A percentile compares a stretch with the other conserved stretches of the same genome.
phyloP scores from a whole-genome alignment of 30 jellyfish, hydroid and myxozoan species.

The Clytia hemisphaerica region DNA sequence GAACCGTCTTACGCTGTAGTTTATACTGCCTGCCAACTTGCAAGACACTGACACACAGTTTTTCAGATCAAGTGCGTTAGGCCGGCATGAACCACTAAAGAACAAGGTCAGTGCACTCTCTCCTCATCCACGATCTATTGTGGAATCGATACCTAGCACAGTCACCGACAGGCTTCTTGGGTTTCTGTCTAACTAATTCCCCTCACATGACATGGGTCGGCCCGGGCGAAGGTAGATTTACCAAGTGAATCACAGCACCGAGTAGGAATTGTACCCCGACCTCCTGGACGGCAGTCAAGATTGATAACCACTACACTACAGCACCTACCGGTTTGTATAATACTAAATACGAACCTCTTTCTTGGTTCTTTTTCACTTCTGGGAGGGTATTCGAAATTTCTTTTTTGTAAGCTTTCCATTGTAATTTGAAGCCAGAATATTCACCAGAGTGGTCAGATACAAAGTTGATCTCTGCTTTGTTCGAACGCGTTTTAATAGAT shows the following conservation, averaged over 20 bases:
- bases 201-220: no score
- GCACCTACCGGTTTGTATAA: not conserved
- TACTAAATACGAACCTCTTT: not conserved
- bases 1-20: no score
- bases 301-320: no score
- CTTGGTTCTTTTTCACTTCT: conserved; percentile 15
- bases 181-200: not conserved
- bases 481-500: conserved; percentile 39
- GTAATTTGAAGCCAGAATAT: conserved; percentile 67
- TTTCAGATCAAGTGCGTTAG: no score
- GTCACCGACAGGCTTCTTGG: not conserved
- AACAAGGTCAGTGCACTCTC: no score
- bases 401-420: conserved; percentile 46
- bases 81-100: no score
- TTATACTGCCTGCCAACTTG: no score
- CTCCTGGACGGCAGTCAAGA: no score
- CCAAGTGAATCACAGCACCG: not conserved
- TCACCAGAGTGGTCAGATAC: conserved; percentile 78
- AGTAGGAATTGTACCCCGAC: not conserved
- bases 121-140: not conserved
- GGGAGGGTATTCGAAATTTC: not conserved
- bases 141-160: not conserved
- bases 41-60: no score
- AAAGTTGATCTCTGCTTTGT: conserved; percentile 63
- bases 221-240: no score